A percentile compares a stretch with the other conserved stretches of the same genome.
Evolutionary conservation across 1,140 invertebrate genomes (phyloP).

Genomic region (Calliphora vicina): DNA sequence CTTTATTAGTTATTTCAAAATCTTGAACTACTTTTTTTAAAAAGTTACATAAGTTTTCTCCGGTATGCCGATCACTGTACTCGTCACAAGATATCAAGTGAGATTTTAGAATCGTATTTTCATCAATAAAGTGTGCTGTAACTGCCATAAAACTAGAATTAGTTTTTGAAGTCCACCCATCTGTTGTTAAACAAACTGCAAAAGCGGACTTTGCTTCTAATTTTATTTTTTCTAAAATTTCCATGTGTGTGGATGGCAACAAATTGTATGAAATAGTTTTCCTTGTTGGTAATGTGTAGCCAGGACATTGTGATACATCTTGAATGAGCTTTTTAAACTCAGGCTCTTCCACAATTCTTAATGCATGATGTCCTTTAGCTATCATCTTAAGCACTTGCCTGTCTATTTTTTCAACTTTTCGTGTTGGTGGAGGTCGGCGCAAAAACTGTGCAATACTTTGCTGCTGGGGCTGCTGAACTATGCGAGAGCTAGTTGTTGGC

Average conservation of each 20-base stretch:
- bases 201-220: neutral
- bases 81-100: neutral
- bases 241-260: neutral
- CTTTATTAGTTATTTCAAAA: no score
- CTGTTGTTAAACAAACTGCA: neutral
- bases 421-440: neutral
- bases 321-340: neutral
- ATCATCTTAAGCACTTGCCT: neutral
- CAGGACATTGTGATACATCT: neutral
- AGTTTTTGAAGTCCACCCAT: neutral
- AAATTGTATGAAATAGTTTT: neutral
- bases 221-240: neutral
- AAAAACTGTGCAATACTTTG: neutral
- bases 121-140: neutral
- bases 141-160: neutral
- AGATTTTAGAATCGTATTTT: neutral
- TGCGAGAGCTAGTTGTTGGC: neutral
- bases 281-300: neutral
- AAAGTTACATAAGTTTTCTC: neutral
- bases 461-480: neutral
- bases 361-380: neutral
- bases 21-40: neutral
- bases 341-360: neutral
- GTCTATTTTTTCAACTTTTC: neutral
- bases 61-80: neutral